These are phyloP conservation scores for Leptoclinus maculatus DNA, from an alignment of 2,797 vertebrate species.

Conservation along the genomic window DNA sequence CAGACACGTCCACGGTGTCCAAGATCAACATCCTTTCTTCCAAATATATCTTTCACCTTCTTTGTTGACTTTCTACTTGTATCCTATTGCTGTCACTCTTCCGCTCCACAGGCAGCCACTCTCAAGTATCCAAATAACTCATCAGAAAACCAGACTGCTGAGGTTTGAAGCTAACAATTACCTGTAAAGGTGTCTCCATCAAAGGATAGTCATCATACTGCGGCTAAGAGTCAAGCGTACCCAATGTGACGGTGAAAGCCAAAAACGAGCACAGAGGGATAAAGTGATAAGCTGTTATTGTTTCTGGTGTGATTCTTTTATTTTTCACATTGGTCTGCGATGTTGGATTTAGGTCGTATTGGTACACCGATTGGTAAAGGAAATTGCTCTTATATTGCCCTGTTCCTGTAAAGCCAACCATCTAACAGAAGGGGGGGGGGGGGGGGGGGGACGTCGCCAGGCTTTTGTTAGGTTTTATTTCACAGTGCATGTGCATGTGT, in stretches of 20 bases:
- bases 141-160: conserved; percentile 20
- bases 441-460: conserved; percentile 32
- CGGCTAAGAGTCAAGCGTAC: conserved; percentile 42
- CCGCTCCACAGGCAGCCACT: not conserved
- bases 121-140: conserved; percentile 27
- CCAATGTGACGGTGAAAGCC: not conserved
- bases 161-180: conserved; percentile 41
- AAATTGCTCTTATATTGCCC: conserved; percentile 44
- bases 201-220: conserved; percentile 41
- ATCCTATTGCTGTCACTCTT: conserved; percentile 23
- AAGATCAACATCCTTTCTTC: conserved; percentile 3
- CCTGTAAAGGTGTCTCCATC: conserved; percentile 45
- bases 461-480: conserved; percentile 43
- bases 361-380: conserved; percentile 8
- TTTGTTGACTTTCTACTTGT: conserved; percentile 11
- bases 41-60: not conserved
- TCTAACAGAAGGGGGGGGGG: conserved; percentile 11
- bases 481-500: not conserved
- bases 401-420: conserved; percentile 29
- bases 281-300: conserved; percentile 30
- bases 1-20: not conserved
- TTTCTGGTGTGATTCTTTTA: conserved; percentile 23
- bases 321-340: conserved; percentile 7
- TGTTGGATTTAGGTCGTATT: conserved; percentile 38
- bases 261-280: conserved; percentile 4